Evolutionary conservation across 1,140 invertebrate genomes (phyloP), one percentile per base, ranked within the genome.

Genomic region (Andricus grossulariae): DNA sequence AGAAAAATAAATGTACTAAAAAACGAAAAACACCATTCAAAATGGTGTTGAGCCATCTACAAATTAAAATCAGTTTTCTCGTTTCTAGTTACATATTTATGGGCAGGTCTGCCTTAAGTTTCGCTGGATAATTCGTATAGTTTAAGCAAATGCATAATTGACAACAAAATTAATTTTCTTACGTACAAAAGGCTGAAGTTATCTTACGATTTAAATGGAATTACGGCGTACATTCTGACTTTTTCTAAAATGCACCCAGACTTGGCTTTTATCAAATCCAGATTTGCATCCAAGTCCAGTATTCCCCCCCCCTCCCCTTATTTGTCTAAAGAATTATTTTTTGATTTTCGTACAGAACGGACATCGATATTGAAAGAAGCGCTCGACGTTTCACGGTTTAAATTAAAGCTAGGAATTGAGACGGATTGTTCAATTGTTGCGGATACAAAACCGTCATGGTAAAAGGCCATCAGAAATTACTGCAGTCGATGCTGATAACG

Each of bases 171-270:
- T 45, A 66, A 45, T 25, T 66, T 66, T 66, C 60, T 66, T 66
- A 66, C 15, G 60, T 66, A 66, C 60, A 66, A 66, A 57, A 66
- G 60, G 60, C 60, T 39, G 25, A 66, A 45, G 39, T 45, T 45
- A 66, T 66, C 60, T 66, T 66, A 66, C 32, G n/a, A 25, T 66
- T 66, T 45, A 66, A 66, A 66, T 66, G 60, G 39, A 66, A 39
- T 4, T 66, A 39, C 32, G 39, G 32, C 39, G 60, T n/a, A 15
- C 21, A 55, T 55, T 18, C 8, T 55, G 57, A 39, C 7, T 19
- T 60, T 32, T 66, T 7, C 39, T 45, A 11, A 45, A 45, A 11
- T 45, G 39, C 39, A 45, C 10, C 39, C 10, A 45, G 8, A 11
- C 10, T 45, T 45, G 39, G 39, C 39, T 11, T 45, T 1, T 45